Conservation (phyloP, 2,113 vertebrate genomes). For the Cebidichthys violaceus region DNA sequence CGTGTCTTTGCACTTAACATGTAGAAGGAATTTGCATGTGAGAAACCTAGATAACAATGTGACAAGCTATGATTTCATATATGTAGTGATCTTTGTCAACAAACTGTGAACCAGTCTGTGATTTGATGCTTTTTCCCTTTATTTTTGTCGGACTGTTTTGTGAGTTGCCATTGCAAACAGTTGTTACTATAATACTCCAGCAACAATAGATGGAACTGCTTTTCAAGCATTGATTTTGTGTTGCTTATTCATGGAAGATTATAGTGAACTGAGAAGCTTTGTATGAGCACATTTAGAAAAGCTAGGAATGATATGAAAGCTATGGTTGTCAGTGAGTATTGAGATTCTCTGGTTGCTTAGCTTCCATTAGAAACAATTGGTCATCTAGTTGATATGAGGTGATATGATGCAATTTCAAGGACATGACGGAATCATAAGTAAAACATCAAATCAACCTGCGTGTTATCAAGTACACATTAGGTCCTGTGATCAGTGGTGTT, state of each 20-base stretch:
- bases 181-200: not conserved
- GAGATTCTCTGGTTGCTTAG: not conserved
- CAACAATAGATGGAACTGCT: not conserved
- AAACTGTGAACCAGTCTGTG: not conserved
- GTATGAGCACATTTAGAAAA: not conserved
- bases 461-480: not conserved
- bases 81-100: not conserved
- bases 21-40: not conserved
- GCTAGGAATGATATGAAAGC: not conserved
- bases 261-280: not conserved
- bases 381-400: not conserved
- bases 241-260: not conserved
- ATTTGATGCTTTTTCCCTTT: not conserved
- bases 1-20: not conserved
- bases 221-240: constrained; percentile 11
- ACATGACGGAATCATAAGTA: not conserved
- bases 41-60: not conserved
- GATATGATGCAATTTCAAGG: not conserved
- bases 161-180: not conserved
- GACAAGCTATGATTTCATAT: not conserved
- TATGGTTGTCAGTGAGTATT: not conserved
- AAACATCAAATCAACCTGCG: not conserved
- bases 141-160: not conserved
- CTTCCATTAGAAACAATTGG: not conserved
- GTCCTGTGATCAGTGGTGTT: not conserved